Conservation (phyloP, 1,140 invertebrate species). For the Drosophila elegans region DNA sequence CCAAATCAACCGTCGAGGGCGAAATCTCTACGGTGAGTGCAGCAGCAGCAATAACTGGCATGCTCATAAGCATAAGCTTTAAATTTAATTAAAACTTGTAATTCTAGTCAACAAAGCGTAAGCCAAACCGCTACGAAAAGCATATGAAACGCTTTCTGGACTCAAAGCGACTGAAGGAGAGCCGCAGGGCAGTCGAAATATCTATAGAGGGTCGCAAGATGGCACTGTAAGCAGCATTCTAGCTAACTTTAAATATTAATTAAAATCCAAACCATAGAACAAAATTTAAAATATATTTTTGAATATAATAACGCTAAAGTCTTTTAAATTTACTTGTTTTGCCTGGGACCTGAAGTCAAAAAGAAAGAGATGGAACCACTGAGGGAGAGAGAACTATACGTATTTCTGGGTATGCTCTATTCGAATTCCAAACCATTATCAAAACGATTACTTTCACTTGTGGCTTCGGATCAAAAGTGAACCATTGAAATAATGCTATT, state of each 20-base stretch:
- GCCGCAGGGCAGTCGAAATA: conserved; percentile 94
- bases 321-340: background rate
- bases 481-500: too few relatives aligned
- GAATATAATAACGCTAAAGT: conserved; percentile 32
- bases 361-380: background rate
- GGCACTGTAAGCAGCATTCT: conserved; percentile 88
- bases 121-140: conserved; percentile 94
- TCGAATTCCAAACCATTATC: too few relatives aligned
- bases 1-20: conserved; percentile 94
- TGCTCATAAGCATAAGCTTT: too few relatives aligned
- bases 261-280: conserved; percentile 50
- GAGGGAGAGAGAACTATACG: too few relatives aligned
- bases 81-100: background rate
- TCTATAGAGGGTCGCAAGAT: conserved; percentile 98
- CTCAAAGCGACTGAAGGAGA: conserved; percentile 91
- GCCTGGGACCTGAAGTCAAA: background rate
- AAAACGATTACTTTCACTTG: too few relatives aligned
- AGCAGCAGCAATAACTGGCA: too few relatives aligned
- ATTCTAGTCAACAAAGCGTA: conserved; percentile 91
- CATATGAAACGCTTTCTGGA: conserved; percentile 96
- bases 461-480: too few relatives aligned
- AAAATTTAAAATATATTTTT: conserved; percentile 56
- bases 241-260: conserved; percentile 38
- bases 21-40: conserved; percentile 91
- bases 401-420: too few relatives aligned